A percentile compares a stretch with the other conserved stretches of the same genome.
phyloP scores from a whole-genome alignment of 2,797 vertebrate genomes.

The Sebastes nivosus region DNA sequence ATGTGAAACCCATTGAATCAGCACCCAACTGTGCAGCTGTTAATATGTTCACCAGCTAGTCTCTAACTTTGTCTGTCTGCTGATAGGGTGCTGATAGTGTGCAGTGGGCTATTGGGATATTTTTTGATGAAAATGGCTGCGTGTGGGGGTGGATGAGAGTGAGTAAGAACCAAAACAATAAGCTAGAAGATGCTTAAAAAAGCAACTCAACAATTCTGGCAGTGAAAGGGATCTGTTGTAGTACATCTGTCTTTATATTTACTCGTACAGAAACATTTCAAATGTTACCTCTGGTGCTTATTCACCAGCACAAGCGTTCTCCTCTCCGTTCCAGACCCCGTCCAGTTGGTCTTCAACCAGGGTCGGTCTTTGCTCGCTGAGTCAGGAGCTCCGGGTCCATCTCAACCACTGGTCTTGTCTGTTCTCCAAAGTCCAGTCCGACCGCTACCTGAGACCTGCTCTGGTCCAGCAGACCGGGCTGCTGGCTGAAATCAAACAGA shows the following conservation, averaged over 20 bases:
- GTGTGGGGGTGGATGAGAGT: no score
- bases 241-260: no score
- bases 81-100: no score
- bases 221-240: no score
- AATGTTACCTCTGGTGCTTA: neutral
- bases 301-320: neutral
- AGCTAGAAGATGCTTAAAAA: no score
- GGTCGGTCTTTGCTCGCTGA: conserved; percentile 53
- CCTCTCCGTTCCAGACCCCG: conserved; percentile 16
- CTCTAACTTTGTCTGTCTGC: no score
- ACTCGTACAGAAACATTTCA: neutral
- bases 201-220: no score
- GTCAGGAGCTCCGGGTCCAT: conserved; percentile 76
- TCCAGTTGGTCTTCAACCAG: conserved; percentile 23
- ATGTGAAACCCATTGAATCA: neutral
- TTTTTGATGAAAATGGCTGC: no score
- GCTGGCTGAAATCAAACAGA: conserved; percentile 55
- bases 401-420: conserved; percentile 78
- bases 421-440: conserved; percentile 62
- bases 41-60: no score
- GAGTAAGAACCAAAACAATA: no score
- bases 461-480: conserved; percentile 33
- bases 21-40: neutral
- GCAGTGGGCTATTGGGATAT: no score
- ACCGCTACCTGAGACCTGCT: conserved; percentile 54